Base-by-base conservation (phyloP, 1,140 invertebrate genomes). In the Ditylenchus dipsaci region DNA sequence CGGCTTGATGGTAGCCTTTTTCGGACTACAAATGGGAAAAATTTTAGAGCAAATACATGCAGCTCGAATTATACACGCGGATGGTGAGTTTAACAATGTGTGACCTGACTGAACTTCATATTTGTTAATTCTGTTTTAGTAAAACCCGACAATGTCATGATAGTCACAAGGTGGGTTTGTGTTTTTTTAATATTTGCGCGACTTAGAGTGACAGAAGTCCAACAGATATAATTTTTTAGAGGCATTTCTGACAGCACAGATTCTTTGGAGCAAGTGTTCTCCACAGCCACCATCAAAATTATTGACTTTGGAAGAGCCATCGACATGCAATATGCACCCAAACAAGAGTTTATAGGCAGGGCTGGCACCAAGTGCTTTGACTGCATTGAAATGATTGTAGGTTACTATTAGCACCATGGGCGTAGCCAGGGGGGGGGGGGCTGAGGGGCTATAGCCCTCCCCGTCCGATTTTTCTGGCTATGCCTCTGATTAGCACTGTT, bases 351-450 rank as follows among this genome's bases (percentile, higher is more conserved):
- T 64, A 68, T n/a, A 8, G 74, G 74, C 38, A 43, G 61, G 33
- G 76, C 74, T n/a, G 69, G 62, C 15, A 76, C 74, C 8, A 47
- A 76, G 21, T 60, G 76, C 17, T 76, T 76, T 59, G 74, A 76
- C 29, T 76, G 74, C 59, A 42, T 74, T 19, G 74, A 76, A 57
- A 76, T 76, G 74, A 64, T 61, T 0, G 73, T 69, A 71, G 17
- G 65, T 69, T 9, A 26, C 11, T 13, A 63, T 13, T 13, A 56
- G 21, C 30, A n/a, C n/a, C n/a, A n/a, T n/a, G n/a, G n/a, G n/a
- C n/a, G n/a, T n/a, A n/a, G n/a, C n/a, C n/a, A n/a, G n/a, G n/a
- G n/a, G n/a, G n/a, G n/a, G n/a, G n/a, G n/a, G n/a, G n/a, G n/a
- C n/a, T n/a, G n/a, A n/a, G n/a, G n/a, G n/a, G n/a, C n/a, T n/a